Conservation (phyloP, 2,113 vertebrate genomes). For the Spea multiplicata region DNA sequence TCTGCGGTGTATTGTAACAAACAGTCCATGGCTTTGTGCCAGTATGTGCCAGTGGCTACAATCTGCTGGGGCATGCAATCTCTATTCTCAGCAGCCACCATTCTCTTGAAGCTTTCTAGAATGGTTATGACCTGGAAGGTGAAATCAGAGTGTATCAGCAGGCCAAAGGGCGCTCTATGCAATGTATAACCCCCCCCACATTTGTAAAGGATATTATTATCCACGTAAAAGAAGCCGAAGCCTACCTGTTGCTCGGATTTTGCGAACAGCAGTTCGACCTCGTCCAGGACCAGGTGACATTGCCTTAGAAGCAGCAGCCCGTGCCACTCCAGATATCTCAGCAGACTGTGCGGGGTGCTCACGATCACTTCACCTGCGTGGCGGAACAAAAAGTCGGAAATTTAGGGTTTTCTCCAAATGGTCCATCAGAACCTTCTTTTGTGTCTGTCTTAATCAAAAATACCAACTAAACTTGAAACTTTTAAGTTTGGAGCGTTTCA, state of each 20-base stretch:
- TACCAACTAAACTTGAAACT: too few relatives aligned
- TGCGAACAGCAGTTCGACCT: conserved; percentile 70
- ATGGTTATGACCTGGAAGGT: conserved; percentile 70
- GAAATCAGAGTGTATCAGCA: not conserved
- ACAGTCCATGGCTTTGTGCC: conserved; percentile 66
- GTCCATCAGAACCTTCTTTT: too few relatives aligned
- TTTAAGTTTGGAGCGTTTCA: too few relatives aligned
- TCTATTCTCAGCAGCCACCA: conserved; percentile 54
- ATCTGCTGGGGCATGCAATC: conserved; percentile 68
- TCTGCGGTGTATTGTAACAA: conserved; percentile 74
- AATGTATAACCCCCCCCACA: too few relatives aligned
- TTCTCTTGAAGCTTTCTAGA: conserved; percentile 77
- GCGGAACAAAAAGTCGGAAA: conserved; percentile 13
- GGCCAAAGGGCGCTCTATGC: not conserved
- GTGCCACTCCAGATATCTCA: conserved; percentile 71
- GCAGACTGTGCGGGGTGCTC: conserved; percentile 77
- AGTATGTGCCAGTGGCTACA: conserved; percentile 72
- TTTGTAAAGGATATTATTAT: too few relatives aligned
- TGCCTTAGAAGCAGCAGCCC: conserved; percentile 74
- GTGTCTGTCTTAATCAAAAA: too few relatives aligned
- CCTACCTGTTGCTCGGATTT: conserved; percentile 74
- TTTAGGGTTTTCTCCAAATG: not conserved
- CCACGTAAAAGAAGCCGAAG: not conserved
- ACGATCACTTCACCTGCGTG: conserved; percentile 77
- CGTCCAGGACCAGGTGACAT: conserved; percentile 83